Base-by-base conservation (phyloP, 2,888 invertebrate genomes). In the Eilema depressum region DNA sequence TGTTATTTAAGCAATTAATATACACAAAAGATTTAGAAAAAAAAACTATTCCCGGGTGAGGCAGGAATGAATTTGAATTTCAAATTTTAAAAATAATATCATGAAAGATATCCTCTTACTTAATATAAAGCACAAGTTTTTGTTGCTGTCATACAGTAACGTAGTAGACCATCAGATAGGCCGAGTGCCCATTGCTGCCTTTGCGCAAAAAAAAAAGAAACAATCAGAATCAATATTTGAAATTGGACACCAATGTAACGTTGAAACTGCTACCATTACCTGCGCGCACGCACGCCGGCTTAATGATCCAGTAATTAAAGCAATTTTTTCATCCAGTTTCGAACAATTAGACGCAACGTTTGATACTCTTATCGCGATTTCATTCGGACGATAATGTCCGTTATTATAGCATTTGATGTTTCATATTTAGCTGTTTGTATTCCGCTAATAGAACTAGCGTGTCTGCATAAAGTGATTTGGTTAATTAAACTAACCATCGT, bases 241-340 rank as follows among this genome's bases (percentile, higher is more conserved):
- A 59, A 56, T 59, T 66, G 25, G 25, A 66, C 26, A 25, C 20
- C 12, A 20, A 25, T 2, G 20, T 30, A 64, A 26, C 47, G 61
- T 25, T 69, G 68, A 57, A 28, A 65, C 56, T 88, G 86, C 88
- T 41, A 71, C 79, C 92, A 25, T 78, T 92, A 89, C 91, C 59
- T 26, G 75, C 77, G 76, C 73, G 14, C 66, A 75, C 83, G 80
- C 91, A 90, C 86, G 88, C 88, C 77, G 88, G 80, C 83, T 88
- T 93, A 93, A 93, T 93, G 92, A 91, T 86, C 85, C 80, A 85
- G 83, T 88, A 89, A 91, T 92, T 90, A 91, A 84, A 82, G 66
- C 75, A 79, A 80, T 89, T 92, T 89, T 91, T 89, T 86, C 75
- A 78, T 74, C 75, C 80, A 82, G 85, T 89, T 89, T 85, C 89